Evolutionary conservation across 2,113 vertebrate genomes (phyloP), one percentile per base, ranked within the genome.

Genomic region (Mohoua ochrocephala): DNA sequence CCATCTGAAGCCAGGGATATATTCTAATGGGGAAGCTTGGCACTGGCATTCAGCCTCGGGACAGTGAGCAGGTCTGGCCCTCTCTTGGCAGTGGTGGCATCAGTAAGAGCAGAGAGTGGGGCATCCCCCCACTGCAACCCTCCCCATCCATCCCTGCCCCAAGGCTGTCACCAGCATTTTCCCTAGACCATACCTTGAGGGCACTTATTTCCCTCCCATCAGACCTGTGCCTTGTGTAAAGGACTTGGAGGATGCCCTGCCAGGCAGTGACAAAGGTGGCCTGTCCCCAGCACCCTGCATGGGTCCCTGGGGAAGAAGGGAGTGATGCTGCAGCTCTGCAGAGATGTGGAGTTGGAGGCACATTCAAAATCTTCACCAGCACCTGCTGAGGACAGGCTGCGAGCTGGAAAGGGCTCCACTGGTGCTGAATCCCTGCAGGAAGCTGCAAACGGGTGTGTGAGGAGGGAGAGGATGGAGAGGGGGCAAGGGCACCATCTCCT

Each of bases 51-150:
- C 5, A 8, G 13, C 47, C 57, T 53, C 0, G 0, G 75, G n/a
- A 35, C 1, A 13, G 42, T 0, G 0, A 84, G 54, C 1, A 1
- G 42, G 52, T 82, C 52, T 61, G 44, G 39, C n/a, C 30, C 5
- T 4, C 44, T 59, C 73, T 33, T 67, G 39, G 30, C 53, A 84
- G 49, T 1, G 4, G 12, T 37, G 39, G 53, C 64, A 57, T 17
- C 70, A 57, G 23, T 18, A 42, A 47, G 30, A 64, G 41, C 54
- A 60, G 19, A 60, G 15, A 57, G 33, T 5, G 6, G 21, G 17
- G 20, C 23, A 41, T 67, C 27, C 8, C 15, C 37, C 11, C 7
- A 37, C 41, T 69, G 59, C 68, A 77, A 22, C 45, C 16, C 11
- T 63, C 20, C 47, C 44, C 28, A 30, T 4, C 30, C 44, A 42